These are phyloP conservation scores for Charadrius vociferus DNA, from an alignment of 2,113 vertebrate genomes.

Conservation along the genomic window DNA sequence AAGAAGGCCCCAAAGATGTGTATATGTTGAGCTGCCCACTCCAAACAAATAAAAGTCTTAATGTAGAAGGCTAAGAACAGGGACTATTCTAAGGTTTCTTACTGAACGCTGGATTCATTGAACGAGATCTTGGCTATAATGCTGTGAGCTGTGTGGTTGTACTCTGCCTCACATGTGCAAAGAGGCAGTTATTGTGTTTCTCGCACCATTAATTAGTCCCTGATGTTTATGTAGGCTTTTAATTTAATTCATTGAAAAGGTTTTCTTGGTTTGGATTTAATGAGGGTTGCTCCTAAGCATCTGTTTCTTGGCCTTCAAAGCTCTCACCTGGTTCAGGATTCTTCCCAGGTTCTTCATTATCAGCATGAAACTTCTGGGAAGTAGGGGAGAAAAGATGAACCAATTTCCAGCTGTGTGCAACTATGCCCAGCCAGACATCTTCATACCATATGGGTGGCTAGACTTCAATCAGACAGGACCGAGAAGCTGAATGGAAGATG, in stretches of 20 bases:
- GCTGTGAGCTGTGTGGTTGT: neutral
- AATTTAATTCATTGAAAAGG: neutral
- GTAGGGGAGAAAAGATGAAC: neutral
- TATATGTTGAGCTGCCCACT: neutral
- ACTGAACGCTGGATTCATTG: neutral
- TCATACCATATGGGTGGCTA: neutral
- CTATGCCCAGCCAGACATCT: slow-evolving; percentile 7
- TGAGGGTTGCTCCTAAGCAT: neutral
- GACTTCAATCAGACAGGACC: neutral
- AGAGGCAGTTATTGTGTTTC: neutral
- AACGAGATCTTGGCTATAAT: neutral
- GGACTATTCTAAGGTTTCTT: neutral
- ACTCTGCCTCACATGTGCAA: neutral
- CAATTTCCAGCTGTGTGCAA: neutral
- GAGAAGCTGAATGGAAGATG: neutral
- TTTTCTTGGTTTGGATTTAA: neutral
- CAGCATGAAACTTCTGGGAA: slow-evolving; percentile 3
- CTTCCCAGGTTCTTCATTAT: neutral
- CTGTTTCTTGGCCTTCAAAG: slow-evolving; percentile 9
- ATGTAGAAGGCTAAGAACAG: neutral
- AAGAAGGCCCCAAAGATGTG: neutral
- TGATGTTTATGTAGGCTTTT: neutral
- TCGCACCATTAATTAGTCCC: neutral
- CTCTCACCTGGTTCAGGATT: neutral
- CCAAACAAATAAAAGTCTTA: neutral